Percentiles rank a stretch among this genome's conserved stretches.
Evolutionary conservation across 1,140 invertebrate genomes (phyloP).

Genomic region (Pectinophora gossypiella): DNA sequence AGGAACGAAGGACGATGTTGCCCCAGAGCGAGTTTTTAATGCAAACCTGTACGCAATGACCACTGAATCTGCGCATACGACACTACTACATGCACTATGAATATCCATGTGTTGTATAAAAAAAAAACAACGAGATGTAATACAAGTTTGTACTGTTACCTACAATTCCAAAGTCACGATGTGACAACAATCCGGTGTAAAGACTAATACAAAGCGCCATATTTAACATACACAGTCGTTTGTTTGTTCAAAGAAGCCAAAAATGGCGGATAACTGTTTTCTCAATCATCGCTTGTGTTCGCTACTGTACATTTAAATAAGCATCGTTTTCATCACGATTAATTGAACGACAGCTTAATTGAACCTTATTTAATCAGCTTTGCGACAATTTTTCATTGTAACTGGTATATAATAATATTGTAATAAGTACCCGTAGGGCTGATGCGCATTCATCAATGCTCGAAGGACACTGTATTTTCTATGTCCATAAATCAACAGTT

Average conservation of each 20-base stretch:
- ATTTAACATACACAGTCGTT: no score
- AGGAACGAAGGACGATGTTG: conserved; percentile 40
- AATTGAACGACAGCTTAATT: conserved; percentile 19
- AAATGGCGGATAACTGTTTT: background rate
- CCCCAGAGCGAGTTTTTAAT: conserved; percentile 44
- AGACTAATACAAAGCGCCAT: no score
- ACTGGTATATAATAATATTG: conserved; percentile 6
- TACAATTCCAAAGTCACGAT: no score
- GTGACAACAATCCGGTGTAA: no score
- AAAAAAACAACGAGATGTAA: background rate
- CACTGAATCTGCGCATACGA: background rate
- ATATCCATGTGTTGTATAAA: background rate
- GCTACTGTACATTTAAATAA: background rate
- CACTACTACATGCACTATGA: background rate
- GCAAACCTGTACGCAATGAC: conserved; percentile 4
- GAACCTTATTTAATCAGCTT: conserved; percentile 39
- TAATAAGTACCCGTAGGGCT: background rate
- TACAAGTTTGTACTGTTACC: no score
- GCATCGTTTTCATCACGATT: conserved; percentile 7
- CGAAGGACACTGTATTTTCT: conserved; percentile 18
- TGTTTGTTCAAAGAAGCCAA: background rate
- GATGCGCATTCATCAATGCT: conserved; percentile 23
- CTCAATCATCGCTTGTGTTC: background rate
- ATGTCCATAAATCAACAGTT: conserved; percentile 39
- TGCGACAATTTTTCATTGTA: conserved; percentile 19